Conservation (phyloP, 1,140 invertebrate species). For the Andricus grossulariae region DNA sequence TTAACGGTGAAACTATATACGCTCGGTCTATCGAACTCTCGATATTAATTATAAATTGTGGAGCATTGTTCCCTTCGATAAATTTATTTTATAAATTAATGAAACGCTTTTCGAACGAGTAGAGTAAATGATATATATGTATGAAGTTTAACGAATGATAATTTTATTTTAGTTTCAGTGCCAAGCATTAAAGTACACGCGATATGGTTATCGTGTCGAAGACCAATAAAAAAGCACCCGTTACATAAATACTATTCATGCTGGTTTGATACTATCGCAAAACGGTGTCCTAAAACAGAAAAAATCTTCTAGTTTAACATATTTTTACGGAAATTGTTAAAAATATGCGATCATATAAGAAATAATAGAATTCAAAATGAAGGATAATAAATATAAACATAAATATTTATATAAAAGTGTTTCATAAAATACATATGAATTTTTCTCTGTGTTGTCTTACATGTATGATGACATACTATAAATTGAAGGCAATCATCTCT, state of each 20-base stretch:
- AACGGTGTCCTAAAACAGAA: not conserved
- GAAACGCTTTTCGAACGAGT: constrained; percentile 5
- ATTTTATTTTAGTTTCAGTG: constrained; percentile 37
- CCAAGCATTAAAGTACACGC: not conserved
- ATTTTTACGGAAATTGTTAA: too few relatives aligned
- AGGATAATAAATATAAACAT: too few relatives aligned
- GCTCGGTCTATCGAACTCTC: not conserved
- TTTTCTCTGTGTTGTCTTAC: too few relatives aligned
- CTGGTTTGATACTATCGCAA: not conserved
- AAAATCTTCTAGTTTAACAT: too few relatives aligned
- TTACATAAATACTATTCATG: not conserved
- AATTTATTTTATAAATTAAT: constrained; percentile 10
- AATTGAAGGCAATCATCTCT: too few relatives aligned
- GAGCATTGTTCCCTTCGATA: not conserved
- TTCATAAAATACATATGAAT: too few relatives aligned
- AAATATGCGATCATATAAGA: too few relatives aligned
- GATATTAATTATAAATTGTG: not conserved
- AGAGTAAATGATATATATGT: constrained; percentile 30
- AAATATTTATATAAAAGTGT: too few relatives aligned
- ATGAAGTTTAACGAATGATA: constrained; percentile 50
- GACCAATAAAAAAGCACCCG: constrained; percentile 1
- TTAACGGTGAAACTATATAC: too few relatives aligned
- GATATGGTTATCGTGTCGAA: constrained; percentile 22
- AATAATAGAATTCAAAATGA: too few relatives aligned
- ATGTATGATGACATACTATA: too few relatives aligned